Evolutionary conservation across 2,888 invertebrate species (phyloP), one percentile per base, ranked within the genome.

Genomic region (Sarcophaga caerulescens): DNA sequence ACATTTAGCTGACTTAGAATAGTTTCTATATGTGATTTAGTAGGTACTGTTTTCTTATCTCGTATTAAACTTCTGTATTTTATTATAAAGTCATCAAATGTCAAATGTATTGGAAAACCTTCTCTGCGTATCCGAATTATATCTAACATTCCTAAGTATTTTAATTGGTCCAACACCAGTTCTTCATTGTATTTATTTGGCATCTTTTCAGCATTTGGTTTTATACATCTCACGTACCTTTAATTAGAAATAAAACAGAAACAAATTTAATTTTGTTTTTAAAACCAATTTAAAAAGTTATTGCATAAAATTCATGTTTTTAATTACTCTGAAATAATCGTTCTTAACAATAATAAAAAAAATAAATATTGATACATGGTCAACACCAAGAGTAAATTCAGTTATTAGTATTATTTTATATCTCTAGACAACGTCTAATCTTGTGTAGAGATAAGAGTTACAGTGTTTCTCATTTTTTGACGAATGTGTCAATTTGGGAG

Each of bases 81-180:
- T 82, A 94, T 93, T 45, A 96, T 94, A 93, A 98, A 98, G 89
- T 96, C 96, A 78, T 95, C 94, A 90, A 97, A 96, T 44, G 95
- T 94, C 93, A 97, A 94, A 91, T 98, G 98, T 88, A 98, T 95
- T 0, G 98, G 98, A 93, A 96, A 98, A 4, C 98, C 98, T 92
- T 98, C 98, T 90, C 97, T 96, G 6, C 98, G 94, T 88, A 98
- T 98, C 87, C 97, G 94, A 89, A 98, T 98, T 88, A 98, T 98
- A 93, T 98, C 98, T 92, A 98, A 94, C 97, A 98, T 98, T 85
- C 98, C 98, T 85, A 98, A 94, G 94, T 98, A 98, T 90, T 96
- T 96, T 73, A 98, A 94, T 93, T 98, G 98, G 90, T 98, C 97
- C 89, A 97, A 93, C 2, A 98, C 98, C 82, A 98, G 94, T 79